These are phyloP conservation scores for Epistrophe grossulariae DNA, from an alignment of 2,888 invertebrate species.

Conservation along the genomic window DNA sequence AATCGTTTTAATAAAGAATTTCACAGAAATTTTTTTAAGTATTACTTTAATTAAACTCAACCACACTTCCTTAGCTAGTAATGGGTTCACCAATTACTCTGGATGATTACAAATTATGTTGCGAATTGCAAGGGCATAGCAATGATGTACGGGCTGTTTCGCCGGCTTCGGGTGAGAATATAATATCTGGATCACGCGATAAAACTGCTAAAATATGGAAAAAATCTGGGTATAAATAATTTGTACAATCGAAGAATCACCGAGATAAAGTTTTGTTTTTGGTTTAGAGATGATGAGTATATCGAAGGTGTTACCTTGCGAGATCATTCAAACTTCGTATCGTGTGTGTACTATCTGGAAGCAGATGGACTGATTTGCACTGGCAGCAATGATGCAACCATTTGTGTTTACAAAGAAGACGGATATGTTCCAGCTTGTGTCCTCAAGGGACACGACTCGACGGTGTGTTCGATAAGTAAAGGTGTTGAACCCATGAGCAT, in stretches of 20 bases:
- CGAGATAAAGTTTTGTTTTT: conserved; percentile 84
- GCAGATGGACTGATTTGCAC: conserved; percentile 92
- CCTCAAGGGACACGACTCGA: conserved; percentile 88
- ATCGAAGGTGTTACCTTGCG: conserved; percentile 88
- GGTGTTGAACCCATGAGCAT: conserved; percentile 85
- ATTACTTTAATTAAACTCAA: conserved; percentile 4
- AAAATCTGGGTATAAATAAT: conserved; percentile 86
- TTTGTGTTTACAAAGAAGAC: conserved; percentile 91
- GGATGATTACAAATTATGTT: conserved; percentile 90
- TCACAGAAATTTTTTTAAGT: not conserved
- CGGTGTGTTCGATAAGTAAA: conserved; percentile 85
- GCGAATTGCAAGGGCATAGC: conserved; percentile 91
- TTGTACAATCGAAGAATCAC: conserved; percentile 88
- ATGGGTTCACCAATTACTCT: conserved; percentile 76
- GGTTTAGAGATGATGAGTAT: conserved; percentile 83
- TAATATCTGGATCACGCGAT: conserved; percentile 95
- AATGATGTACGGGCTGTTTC: conserved; percentile 92
- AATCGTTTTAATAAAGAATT: conserved; percentile 22
- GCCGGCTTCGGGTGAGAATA: conserved; percentile 86
- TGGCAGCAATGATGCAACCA: conserved; percentile 94
- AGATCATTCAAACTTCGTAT: conserved; percentile 94
- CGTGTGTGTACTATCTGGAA: conserved; percentile 91
- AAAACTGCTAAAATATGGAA: conserved; percentile 94
- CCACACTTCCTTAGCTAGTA: not conserved
- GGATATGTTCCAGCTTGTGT: conserved; percentile 88